These are phyloP conservation scores for Bacillus rossius DNA, from an alignment of 1,140 invertebrate species.

Conservation along the genomic window DNA sequence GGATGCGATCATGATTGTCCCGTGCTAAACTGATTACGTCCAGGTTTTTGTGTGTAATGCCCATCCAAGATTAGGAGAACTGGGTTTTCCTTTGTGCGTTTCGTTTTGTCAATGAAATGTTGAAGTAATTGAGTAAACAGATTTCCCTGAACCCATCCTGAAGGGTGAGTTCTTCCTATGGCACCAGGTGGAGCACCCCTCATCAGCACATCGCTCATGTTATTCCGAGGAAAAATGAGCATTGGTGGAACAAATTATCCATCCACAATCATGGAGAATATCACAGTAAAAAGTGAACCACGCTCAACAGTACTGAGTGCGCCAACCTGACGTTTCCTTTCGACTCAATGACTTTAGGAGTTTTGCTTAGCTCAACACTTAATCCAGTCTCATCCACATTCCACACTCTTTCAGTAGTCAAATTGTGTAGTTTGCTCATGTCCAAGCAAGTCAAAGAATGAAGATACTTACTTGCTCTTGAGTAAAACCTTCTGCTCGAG, in stretches of 20 bases:
- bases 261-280: slow-evolving; percentile 28
- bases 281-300: slow-evolving; percentile 9
- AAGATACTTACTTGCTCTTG: slow-evolving; percentile 25
- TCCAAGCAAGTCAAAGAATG: slow-evolving; percentile 29
- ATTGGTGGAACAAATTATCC: slow-evolving; percentile 36
- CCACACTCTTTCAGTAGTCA: slow-evolving; percentile 26
- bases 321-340: slow-evolving; percentile 31
- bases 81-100: slow-evolving; percentile 21
- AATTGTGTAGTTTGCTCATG: slow-evolving; percentile 25
- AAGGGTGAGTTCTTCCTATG: slow-evolving; percentile 28
- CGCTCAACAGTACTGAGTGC: slow-evolving; percentile 30
- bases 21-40: slow-evolving; percentile 5
- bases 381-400: slow-evolving; percentile 37
- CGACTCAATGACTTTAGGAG: slow-evolving; percentile 26
- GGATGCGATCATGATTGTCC: slow-evolving; percentile 2
- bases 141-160: slow-evolving; percentile 25
- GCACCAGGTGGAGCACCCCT: slow-evolving; percentile 32
- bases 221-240: slow-evolving; percentile 36
- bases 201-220: slow-evolving; percentile 29
- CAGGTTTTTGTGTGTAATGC: slow-evolving; percentile 18
- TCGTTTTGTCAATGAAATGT: slow-evolving; percentile 22
- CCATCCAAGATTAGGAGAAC: slow-evolving; percentile 35
- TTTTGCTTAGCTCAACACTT: slow-evolving; percentile 30
- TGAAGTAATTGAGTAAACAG: slow-evolving; percentile 29
- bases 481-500: slow-evolving; percentile 30